Base-by-base conservation (phyloP, 2,113 vertebrate genomes). In the Neomonachus schauinslandi region DNA sequence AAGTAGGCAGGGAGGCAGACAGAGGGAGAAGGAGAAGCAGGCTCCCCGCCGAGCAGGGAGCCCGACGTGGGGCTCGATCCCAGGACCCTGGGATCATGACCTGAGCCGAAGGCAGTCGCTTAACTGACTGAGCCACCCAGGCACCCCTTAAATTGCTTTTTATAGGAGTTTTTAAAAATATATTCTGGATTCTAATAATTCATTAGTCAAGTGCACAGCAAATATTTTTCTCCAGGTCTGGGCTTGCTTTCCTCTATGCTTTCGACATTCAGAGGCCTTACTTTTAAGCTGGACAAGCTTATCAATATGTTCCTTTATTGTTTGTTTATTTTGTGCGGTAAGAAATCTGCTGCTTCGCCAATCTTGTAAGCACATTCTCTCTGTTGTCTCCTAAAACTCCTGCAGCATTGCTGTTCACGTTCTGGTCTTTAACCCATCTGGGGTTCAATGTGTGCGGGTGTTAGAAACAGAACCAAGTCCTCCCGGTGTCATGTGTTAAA, bases 351-450 rank as follows among this genome's bases (percentile, higher is more conserved):
- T 7, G 39, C 21, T 2, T 12, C 18, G 1, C 3, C 8, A 0
- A 1, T 0, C 0, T 12, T 3, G 0, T 1, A 0, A 6, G 10
- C 0, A 4, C 0, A 0, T 4, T 31, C 42, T 65, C 67, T 1
- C 22, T 15, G 28, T 13, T 36, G 55, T 26, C 81, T 59, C 15
- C 7, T 28, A 1, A 8, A 4, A 19, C 16, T 14, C 51, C 49
- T 0, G 11, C 3, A 0, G 0, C 31, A 39, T 18, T 7, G 4
- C 6, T n/a, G 33, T 39, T 39, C 22, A 7, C 1, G 0, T 42
- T 28, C 49, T 0, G 16, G 31, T 31, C 28, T 53, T 36, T 15
- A n/a, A 2, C 15, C 15, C 18, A 1, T 0, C 11, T 19, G 86
- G 18, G 28, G 7, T 36, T 71, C 12, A 5, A 0, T 2, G 65